Conservation (phyloP, 2,888 invertebrate species). For the Limnephilus lunatus region DNA sequence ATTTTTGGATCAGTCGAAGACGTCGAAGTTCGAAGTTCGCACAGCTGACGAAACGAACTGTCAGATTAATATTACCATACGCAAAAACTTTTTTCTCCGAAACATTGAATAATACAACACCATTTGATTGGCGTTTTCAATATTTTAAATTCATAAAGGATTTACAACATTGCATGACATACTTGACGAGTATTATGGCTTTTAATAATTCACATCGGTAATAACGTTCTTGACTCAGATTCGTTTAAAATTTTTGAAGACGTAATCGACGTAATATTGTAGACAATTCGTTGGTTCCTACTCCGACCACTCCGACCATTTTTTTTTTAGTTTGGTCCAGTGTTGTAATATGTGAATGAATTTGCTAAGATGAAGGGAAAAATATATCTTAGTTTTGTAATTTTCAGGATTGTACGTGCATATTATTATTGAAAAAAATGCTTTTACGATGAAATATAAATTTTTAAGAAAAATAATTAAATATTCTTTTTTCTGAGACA, state of each 20-base stretch:
- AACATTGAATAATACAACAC: not conserved
- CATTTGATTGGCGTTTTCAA: not conserved
- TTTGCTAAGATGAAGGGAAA: not conserved
- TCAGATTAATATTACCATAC: slow-evolving; percentile 30
- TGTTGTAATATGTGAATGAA: not conserved
- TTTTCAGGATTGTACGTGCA: not conserved
- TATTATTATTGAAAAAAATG: no score
- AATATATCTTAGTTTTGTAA: not conserved
- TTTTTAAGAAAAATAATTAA: no score
- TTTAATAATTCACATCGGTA: not conserved
- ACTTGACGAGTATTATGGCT: not conserved
- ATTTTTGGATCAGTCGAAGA: not conserved
- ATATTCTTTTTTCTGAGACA: no score
- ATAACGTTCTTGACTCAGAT: not conserved
- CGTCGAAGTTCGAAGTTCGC: not conserved
- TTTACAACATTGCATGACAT: not conserved
- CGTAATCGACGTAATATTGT: not conserved
- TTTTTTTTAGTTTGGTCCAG: not conserved
- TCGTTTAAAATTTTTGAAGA: not conserved
- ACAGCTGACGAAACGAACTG: slow-evolving; percentile 49
- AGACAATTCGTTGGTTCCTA: not conserved
- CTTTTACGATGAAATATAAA: no score
- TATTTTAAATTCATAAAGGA: not conserved
- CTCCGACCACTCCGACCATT: no score
- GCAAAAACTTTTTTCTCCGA: slow-evolving; percentile 2